These are phyloP conservation scores for Phallusia fumigata DNA, from an alignment of 23 tunicate genomes.

Conservation along the genomic window DNA sequence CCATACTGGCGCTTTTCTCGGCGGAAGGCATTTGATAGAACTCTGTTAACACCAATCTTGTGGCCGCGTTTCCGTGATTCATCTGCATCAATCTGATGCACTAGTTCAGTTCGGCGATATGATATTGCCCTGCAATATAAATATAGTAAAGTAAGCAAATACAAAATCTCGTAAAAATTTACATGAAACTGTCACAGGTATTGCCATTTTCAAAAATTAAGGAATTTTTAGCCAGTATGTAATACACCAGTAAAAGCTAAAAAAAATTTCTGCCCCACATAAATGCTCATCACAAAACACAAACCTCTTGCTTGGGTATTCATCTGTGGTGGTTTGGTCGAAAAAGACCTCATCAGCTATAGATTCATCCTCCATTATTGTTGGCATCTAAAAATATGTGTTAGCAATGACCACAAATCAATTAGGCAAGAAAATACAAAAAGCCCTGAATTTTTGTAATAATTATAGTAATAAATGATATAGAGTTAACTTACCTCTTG, in stretches of 20 bases:
- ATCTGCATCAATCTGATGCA: neutral
- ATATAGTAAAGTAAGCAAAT: too few species aligned
- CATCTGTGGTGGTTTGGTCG: constrained; percentile 68
- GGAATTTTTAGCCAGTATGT: too few species aligned
- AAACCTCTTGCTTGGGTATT: constrained; percentile 33
- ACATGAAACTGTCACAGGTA: too few species aligned
- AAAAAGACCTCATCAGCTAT: constrained; percentile 84
- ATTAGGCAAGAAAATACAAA: neutral
- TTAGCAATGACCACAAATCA: neutral
- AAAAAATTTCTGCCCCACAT: too few species aligned
- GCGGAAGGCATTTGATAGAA: constrained; percentile 63
- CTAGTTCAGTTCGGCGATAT: constrained; percentile 10
- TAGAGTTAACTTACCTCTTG: constrained; percentile 43
- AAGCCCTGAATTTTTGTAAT: too few species aligned
- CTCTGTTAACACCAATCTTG: constrained; percentile 69
- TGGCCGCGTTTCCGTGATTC: constrained; percentile 44
- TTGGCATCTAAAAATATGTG: constrained; percentile 57
- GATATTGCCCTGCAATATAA: neutral
- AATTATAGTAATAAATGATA: neutral
- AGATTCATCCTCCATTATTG: constrained; percentile 81
- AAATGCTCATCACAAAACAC: neutral
- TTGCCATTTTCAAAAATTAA: too few species aligned
- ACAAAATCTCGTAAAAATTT: too few species aligned
- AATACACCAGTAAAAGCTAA: too few species aligned
- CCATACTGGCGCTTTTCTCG: constrained; percentile 80